Conservation (phyloP, 2,113 vertebrate genomes). For the Ammodytes marinus region DNA sequence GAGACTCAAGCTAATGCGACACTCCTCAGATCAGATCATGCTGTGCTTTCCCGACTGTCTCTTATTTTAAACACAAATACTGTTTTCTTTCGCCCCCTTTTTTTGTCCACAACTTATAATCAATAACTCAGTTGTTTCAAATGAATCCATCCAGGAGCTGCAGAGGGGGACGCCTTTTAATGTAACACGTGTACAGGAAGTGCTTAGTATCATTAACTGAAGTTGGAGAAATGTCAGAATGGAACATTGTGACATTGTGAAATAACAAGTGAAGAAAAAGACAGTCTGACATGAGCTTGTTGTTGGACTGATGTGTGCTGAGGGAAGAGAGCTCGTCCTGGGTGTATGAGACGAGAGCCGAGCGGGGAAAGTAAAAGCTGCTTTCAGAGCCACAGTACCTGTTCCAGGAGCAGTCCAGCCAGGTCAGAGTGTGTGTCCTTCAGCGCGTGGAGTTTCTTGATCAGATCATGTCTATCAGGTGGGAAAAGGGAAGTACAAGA, state of each 20-base stretch:
- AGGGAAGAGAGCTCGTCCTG: neutral
- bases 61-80: neutral
- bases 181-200: neutral
- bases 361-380: neutral
- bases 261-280: no score
- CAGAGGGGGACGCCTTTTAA: neutral
- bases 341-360: no score
- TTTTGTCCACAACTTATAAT: neutral
- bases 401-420: constrained; percentile 92
- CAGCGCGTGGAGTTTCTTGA: constrained; percentile 91
- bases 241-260: neutral
- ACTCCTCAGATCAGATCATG: no score
- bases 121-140: neutral
- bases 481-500: neutral
- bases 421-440: constrained; percentile 89
- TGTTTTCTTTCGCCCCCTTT: neutral
- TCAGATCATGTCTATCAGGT: constrained; percentile 88
- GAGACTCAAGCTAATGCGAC: neutral
- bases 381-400: constrained; percentile 82
- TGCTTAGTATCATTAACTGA: neutral
- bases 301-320: neutral
- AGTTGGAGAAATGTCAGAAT: neutral
- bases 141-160: neutral
- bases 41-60: neutral
- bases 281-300: neutral